Evolutionary conservation across 2,113 vertebrate species (phyloP), one percentile per base, ranked within the genome.

Genomic region (Ceuthmochares aereus): DNA sequence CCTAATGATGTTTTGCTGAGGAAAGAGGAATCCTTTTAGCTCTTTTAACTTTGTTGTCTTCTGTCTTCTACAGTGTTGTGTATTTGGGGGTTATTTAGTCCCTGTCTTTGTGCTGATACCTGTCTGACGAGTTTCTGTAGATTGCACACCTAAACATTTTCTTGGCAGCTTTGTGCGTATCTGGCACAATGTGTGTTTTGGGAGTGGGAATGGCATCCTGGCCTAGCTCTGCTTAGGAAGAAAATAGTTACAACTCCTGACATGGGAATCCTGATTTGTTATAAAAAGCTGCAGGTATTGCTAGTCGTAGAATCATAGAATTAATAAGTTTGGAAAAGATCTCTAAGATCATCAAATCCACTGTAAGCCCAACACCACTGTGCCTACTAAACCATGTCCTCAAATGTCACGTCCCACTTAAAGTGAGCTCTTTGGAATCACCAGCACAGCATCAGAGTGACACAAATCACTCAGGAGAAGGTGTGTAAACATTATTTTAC

Each of bases 141-240:
- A 19, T 26, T 40, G 74, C 43, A n/a, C 34, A 27, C 37, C 54
- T 26, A 2, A n/a, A 23, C 0, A 1, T 59, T 42, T 2, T 43
- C 60, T 40, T 64, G 68, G 73, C 62, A 62, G 8, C 43, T 43
- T 40, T 27, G 36, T 12, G 32, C 7, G 0, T 12, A 17, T 10
- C n/a, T 18, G 34, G 30, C 67, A 18, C 18, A 4, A 47, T 5
- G 7, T 12, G 0, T 0, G 1, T 14, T 21, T 13, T 23, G 56
- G 42, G 25, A 23, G 3, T 13, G 47, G 42, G 60, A 54, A 9
- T 1, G 47, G 43, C 58, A 42, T 34, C 70, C 80, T 34, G 58
- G 37, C 43, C 32, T 3, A 21, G 22, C 36, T 74, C 26, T 62
- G 56, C 70, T 32, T 64, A 0, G 0, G 37, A 55, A 67, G n/a